Evolutionary conservation across 1,140 invertebrate species (phyloP).

Genomic region (Pseudomyrmex pallidus): DNA sequence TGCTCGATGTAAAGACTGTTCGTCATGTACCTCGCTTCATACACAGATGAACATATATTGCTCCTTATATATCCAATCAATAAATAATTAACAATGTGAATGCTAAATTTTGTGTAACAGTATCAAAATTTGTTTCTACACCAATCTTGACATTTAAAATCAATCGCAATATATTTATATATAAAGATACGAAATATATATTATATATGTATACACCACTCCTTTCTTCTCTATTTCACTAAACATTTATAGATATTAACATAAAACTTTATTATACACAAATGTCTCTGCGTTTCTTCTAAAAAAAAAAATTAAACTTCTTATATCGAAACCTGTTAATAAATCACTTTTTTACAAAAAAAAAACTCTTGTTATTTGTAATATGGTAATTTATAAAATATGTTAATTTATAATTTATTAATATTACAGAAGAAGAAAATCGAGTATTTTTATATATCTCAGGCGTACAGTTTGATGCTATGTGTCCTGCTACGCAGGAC

Average conservation of each 20-base stretch:
- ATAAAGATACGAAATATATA: not conserved
- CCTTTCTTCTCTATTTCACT: not conserved
- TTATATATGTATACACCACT: slow-evolving; percentile 1
- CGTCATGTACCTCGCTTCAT: slow-evolving; percentile 45
- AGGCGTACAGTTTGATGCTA: slow-evolving; percentile 45
- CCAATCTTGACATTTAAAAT: slow-evolving; percentile 21
- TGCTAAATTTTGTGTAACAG: slow-evolving; percentile 28
- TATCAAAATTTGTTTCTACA: slow-evolving; percentile 37
- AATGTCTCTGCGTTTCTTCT: slow-evolving; percentile 13
- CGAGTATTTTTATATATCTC: slow-evolving; percentile 12
- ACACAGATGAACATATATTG: slow-evolving; percentile 29
- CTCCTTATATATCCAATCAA: slow-evolving; percentile 30
- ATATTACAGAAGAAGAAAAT: slow-evolving; percentile 11
- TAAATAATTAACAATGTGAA: slow-evolving; percentile 34
- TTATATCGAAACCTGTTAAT: slow-evolving; percentile 22
- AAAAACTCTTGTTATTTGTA: too few species aligned
- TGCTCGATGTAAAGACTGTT: slow-evolving; percentile 63
- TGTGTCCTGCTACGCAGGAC: slow-evolving; percentile 16
- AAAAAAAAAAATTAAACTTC: slow-evolving; percentile 8
- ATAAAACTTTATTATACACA: slow-evolving; percentile 15
- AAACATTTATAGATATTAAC: slow-evolving; percentile 39
- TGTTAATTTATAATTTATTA: slow-evolving; percentile 27
- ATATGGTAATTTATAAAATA: too few species aligned
- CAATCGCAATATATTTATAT: slow-evolving; percentile 17
- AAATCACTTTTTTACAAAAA: slow-evolving; percentile 41